These are phyloP conservation scores for Drosophila robusta DNA, from an alignment of 2,888 invertebrate genomes.

Conservation along the genomic window DNA sequence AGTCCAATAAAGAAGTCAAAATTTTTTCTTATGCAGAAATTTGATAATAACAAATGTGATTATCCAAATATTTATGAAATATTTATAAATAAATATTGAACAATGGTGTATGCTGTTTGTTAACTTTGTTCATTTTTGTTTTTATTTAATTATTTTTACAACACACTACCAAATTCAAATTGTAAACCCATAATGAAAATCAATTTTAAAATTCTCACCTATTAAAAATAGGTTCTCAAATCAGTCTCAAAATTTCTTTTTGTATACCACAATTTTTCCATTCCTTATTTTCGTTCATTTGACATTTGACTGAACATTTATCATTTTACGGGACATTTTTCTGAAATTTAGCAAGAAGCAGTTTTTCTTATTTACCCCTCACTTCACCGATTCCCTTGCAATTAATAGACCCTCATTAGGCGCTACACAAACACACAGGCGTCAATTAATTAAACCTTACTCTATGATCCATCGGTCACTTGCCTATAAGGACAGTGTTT, in stretches of 20 bases:
- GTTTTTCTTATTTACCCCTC: not conserved
- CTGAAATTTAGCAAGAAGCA: conserved; percentile 2
- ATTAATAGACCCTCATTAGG: conserved; percentile 55
- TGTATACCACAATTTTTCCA: not conserved
- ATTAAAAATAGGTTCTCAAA: not conserved
- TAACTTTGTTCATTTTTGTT: no score
- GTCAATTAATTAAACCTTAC: conserved; percentile 60
- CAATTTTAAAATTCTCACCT: no score
- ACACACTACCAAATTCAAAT: no score
- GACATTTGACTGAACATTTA: not conserved
- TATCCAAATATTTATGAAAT: no score
- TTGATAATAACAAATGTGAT: no score
- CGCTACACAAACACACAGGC: conserved; percentile 41
- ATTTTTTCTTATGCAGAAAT: no score
- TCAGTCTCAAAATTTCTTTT: not conserved
- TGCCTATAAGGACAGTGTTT: conserved; percentile 19
- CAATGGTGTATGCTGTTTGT: no score
- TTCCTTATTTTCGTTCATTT: not conserved
- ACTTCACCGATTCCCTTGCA: not conserved
- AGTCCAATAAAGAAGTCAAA: no score
- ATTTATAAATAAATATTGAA: no score
- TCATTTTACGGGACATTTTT: not conserved
- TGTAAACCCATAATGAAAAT: no score
- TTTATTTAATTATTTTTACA: no score
- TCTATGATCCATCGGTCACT: conserved; percentile 17